Conservation (phyloP, 2,888 invertebrate genomes). For the Lydus trimaculatus region DNA sequence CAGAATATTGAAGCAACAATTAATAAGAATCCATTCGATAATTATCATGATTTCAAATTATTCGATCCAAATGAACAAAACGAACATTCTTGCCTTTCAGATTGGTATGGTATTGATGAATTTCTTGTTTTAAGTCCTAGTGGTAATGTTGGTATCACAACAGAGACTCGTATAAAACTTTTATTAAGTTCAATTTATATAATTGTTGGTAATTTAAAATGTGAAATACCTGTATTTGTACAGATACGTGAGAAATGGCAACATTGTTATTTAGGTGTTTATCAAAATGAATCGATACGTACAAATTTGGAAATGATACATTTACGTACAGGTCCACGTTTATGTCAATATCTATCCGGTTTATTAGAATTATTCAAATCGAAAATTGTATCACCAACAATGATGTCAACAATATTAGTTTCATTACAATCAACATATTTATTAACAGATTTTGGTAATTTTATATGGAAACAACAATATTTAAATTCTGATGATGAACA, state of each 20-base stretch:
- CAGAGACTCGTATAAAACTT: slow-evolving; percentile 78
- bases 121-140: slow-evolving; percentile 80
- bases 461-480: slow-evolving; percentile 69
- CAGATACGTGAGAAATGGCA: slow-evolving; percentile 86
- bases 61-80: slow-evolving; percentile 60
- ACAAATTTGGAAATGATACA: slow-evolving; percentile 92
- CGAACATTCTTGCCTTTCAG: slow-evolving; percentile 68
- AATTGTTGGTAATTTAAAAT: slow-evolving; percentile 81
- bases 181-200: slow-evolving; percentile 83
- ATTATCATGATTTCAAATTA: slow-evolving; percentile 69
- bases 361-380: slow-evolving; percentile 88
- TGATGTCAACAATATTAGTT: slow-evolving; percentile 71
- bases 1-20: slow-evolving; percentile 27
- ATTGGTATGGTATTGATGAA: slow-evolving; percentile 83
- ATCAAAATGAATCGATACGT: slow-evolving; percentile 75
- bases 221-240: slow-evolving; percentile 85
- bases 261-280: slow-evolving; percentile 81
- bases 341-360: slow-evolving; percentile 84
- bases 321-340: slow-evolving; percentile 78
- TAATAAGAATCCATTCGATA: slow-evolving; percentile 61
- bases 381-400: slow-evolving; percentile 74
- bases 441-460: slow-evolving; percentile 62
- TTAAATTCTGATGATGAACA: slow-evolving; percentile 67
- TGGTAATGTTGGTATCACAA: slow-evolving; percentile 65
- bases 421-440: slow-evolving; percentile 79